Percentiles rank a stretch among this genome's conserved stretches.
Conservation (phyloP, 2,797 vertebrate species). For the Hylomyscus alleni region DNA sequence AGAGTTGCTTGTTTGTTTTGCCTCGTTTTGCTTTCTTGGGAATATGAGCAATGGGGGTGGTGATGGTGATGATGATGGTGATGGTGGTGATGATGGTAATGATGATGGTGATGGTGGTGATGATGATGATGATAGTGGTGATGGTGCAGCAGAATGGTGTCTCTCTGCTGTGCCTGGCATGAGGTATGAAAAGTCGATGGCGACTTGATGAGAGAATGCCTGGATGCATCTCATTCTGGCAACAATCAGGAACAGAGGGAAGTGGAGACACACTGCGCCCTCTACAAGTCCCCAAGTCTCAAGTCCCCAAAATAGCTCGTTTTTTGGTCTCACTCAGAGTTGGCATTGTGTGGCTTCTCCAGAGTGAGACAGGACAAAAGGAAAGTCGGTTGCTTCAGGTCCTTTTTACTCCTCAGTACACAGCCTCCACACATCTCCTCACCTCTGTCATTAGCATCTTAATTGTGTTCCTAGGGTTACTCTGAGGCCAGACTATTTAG, state of each 20-base stretch:
- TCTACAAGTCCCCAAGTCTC: neutral
- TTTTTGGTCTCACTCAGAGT: neutral
- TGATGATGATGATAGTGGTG: neutral
- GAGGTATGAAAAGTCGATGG: neutral
- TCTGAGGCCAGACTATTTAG: slow-evolving; percentile 61
- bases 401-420: slow-evolving; percentile 42
- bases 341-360: neutral
- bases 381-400: neutral
- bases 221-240: neutral
- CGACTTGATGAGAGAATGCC: neutral
- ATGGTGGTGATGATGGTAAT: neutral
- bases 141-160: neutral
- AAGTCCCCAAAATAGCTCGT: neutral
- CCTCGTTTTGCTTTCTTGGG: neutral
- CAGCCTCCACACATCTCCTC: slow-evolving; percentile 31
- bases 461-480: neutral
- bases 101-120: neutral
- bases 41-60: neutral
- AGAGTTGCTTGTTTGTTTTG: slow-evolving; percentile 32
- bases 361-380: neutral
- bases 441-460: slow-evolving; percentile 9
- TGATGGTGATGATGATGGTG: neutral
- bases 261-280: neutral
- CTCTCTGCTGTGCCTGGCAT: neutral
- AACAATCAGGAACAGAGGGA: neutral